Conservation (phyloP, 2,888 invertebrate species). For the Phrixothrix hirtus region DNA sequence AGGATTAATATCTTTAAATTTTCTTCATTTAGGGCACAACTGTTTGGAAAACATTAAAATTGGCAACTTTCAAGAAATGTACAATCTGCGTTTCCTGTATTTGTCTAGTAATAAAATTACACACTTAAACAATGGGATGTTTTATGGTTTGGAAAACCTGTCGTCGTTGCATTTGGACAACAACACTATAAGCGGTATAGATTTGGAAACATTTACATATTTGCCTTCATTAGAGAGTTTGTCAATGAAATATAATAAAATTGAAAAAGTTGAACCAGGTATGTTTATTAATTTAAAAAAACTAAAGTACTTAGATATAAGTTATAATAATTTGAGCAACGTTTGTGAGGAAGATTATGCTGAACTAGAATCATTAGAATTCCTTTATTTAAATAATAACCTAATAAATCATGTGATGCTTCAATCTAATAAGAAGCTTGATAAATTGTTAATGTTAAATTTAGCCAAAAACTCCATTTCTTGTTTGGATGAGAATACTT, state of each 20-base stretch:
- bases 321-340: neutral
- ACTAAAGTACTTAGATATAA: neutral
- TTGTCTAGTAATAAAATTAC: constrained; percentile 1
- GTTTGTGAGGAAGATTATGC: neutral
- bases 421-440: neutral
- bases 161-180: neutral
- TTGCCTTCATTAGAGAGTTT: neutral
- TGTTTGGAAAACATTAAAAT: neutral
- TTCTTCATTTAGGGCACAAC: neutral
- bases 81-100: neutral
- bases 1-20: neutral
- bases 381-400: neutral
- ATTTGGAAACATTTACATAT: neutral
- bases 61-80: constrained; percentile 1
- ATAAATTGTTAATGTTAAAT: neutral
- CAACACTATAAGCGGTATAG: neutral
- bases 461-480: neutral
- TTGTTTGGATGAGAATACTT: neutral
- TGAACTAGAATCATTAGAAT: neutral
- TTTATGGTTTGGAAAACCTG: neutral
- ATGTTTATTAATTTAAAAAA: neutral
- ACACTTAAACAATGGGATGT: neutral
- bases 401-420: neutral
- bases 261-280: neutral
- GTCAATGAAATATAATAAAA: neutral